These are phyloP conservation scores for Rugalucina vietnamica DNA, from an alignment of 2,888 invertebrate genomes.

Conservation along the genomic window DNA sequence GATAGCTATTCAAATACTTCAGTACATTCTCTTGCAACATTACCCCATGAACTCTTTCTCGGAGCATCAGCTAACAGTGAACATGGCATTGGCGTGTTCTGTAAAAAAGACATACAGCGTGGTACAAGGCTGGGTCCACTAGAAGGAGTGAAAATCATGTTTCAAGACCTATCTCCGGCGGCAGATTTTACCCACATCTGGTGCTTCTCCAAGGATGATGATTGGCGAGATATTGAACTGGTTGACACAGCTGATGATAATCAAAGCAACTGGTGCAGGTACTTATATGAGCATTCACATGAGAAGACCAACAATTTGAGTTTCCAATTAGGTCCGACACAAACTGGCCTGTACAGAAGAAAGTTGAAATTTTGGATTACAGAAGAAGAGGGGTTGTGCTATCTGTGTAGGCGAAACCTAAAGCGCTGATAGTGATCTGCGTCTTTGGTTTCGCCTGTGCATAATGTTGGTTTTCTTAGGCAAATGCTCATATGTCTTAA, in stretches of 20 bases:
- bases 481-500: too few species aligned
- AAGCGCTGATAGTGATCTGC: too few species aligned
- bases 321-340: too few species aligned
- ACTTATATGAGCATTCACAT: too few species aligned
- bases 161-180: neutral
- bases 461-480: too few species aligned
- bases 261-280: conserved; percentile 33
- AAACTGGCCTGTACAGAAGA: too few species aligned
- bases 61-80: neutral
- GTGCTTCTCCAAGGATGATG: neutral
- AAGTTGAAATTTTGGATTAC: too few species aligned
- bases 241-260: conserved; percentile 1
- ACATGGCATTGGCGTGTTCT: conserved; percentile 7
- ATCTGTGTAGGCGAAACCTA: too few species aligned
- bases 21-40: neutral
- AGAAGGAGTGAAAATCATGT: neutral
- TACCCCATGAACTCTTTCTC: neutral
- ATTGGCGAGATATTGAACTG: neutral
- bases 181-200: conserved; percentile 14
- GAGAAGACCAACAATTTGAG: too few species aligned
- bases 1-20: neutral
- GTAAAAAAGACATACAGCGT: neutral
- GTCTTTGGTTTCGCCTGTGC: too few species aligned
- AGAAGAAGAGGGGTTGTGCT: too few species aligned
- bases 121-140: conserved; percentile 17